Conservation (phyloP, 2,113 vertebrate genomes). For the Melanostigma gelatinosum region DNA sequence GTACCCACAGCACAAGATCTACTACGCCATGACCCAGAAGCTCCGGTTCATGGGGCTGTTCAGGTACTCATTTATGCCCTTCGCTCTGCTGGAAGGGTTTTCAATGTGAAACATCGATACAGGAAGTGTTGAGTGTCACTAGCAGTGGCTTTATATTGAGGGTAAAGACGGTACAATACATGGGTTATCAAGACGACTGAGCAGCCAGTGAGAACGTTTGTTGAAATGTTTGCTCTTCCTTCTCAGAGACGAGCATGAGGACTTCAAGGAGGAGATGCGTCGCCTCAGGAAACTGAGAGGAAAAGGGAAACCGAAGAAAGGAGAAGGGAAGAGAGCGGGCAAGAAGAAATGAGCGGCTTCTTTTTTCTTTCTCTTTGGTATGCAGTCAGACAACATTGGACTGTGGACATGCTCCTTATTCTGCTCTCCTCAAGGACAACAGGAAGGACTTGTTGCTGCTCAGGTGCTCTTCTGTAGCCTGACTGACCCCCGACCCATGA, state of each 20-base stretch:
- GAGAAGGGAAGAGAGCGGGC: slow-evolving; percentile 92
- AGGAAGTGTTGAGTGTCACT: not conserved
- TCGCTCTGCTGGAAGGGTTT: not conserved
- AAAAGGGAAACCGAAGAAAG: slow-evolving; percentile 93
- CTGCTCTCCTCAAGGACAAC: not conserved
- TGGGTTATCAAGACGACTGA: not conserved
- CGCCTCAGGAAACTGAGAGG: slow-evolving; percentile 92
- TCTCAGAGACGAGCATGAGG: slow-evolving; percentile 94
- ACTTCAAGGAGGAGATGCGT: slow-evolving; percentile 95
- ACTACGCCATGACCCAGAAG: slow-evolving; percentile 88
- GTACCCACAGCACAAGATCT: slow-evolving; percentile 94
- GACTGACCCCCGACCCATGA: no score
- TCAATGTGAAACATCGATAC: not conserved
- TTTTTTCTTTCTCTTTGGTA: not conserved
- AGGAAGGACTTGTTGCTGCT: not conserved
- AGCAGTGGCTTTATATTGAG: not conserved
- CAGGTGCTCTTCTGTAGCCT: not conserved
- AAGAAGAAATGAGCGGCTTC: slow-evolving; percentile 87
- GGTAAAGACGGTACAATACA: not conserved
- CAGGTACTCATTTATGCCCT: slow-evolving; percentile 82
- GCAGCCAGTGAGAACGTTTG: not conserved
- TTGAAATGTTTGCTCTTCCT: not conserved
- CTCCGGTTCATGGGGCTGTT: slow-evolving; percentile 92
- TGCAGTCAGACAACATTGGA: not conserved
- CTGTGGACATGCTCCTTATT: not conserved